These are phyloP conservation scores for Ophion costatus DNA, from an alignment of 2,888 invertebrate genomes.

Conservation along the genomic window DNA sequence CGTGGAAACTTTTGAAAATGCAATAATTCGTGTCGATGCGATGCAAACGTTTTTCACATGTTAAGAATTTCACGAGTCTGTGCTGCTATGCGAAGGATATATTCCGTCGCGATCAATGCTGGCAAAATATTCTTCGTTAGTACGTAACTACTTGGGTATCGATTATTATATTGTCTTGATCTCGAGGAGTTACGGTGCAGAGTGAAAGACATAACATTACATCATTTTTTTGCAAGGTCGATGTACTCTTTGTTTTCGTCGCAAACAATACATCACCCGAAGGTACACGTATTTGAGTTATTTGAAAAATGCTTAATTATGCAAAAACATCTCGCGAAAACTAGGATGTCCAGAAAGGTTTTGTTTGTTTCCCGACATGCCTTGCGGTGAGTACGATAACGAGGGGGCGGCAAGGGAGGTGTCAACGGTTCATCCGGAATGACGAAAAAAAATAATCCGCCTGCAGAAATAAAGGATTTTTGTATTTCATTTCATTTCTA, in stretches of 20 bases:
- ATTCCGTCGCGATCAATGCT: too few relatives aligned
- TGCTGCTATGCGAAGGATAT: not conserved
- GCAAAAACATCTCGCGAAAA: not conserved
- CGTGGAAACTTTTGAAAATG: too few relatives aligned
- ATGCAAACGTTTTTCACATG: not conserved
- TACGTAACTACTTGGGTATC: not conserved
- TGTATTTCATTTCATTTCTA: too few relatives aligned
- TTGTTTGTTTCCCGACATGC: too few relatives aligned
- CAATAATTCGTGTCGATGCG: not conserved
- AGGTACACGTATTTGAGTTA: not conserved
- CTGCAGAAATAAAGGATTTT: too few relatives aligned
- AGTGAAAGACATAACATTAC: not conserved
- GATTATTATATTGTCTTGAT: not conserved
- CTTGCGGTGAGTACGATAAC: too few relatives aligned
- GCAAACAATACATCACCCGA: not conserved
- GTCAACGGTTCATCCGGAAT: too few relatives aligned
- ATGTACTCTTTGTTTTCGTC: not conserved
- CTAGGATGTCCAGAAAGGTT: not conserved
- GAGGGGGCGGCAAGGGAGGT: too few relatives aligned
- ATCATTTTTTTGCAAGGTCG: not conserved
- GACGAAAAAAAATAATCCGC: too few relatives aligned
- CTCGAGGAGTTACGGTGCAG: not conserved
- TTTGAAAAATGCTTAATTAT: too few relatives aligned
- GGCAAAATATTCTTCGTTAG: too few relatives aligned
- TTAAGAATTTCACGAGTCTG: constrained; percentile 54